These are phyloP conservation scores for Euwallacea similis DNA, from an alignment of 1,140 invertebrate species.

Conservation along the genomic window DNA sequence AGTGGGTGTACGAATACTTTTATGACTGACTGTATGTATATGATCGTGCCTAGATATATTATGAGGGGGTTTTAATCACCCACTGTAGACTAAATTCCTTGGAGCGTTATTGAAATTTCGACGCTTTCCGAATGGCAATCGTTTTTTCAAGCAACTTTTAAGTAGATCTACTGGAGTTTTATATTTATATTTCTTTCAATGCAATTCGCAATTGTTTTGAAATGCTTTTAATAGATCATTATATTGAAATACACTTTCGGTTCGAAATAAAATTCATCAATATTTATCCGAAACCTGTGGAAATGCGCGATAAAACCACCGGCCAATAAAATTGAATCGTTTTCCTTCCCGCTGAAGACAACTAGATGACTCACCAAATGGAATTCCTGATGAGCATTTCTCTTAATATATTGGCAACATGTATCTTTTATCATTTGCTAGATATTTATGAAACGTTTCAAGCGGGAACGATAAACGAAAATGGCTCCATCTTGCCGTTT, in stretches of 20 bases:
- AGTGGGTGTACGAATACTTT: no score
- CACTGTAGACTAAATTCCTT: no score
- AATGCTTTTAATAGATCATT: background rate
- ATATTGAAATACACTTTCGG: background rate
- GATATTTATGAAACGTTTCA: conserved; percentile 20
- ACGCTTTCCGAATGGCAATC: no score
- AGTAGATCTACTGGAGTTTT: background rate
- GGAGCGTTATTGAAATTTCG: no score
- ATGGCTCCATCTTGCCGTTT: conserved; percentile 10
- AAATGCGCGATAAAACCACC: conserved; percentile 1
- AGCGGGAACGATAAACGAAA: conserved; percentile 22
- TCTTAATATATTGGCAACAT: conserved; percentile 13
- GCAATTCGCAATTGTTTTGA: background rate
- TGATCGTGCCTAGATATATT: no score
- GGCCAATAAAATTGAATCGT: conserved; percentile 13
- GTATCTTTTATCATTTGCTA: conserved; percentile 11
- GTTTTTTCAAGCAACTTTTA: background rate
- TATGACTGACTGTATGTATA: no score
- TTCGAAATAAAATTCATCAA: background rate
- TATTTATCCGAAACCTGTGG: background rate
- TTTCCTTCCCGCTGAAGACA: conserved; percentile 7
- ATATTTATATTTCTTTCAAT: background rate
- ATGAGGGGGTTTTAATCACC: no score
- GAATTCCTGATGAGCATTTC: conserved; percentile 6
- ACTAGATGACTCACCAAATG: conserved; percentile 13